Evolutionary conservation across 1,140 invertebrate genomes (phyloP).

Genomic region (Tyrophagus putrescentiae): DNA sequence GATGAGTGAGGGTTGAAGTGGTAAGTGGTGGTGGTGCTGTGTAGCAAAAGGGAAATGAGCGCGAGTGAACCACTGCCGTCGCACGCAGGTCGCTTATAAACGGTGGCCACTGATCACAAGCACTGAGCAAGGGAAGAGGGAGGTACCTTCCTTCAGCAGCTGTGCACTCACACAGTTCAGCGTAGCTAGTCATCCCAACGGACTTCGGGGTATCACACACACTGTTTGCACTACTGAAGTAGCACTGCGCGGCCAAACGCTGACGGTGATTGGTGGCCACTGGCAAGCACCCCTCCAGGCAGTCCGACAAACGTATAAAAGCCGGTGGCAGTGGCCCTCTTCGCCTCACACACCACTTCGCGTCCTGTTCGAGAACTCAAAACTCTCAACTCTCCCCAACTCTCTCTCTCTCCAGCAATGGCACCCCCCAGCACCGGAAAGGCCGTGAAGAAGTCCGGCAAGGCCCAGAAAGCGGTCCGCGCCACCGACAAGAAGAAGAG

Average conservation of each 20-base stretch:
- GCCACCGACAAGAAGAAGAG: constrained; percentile 33
- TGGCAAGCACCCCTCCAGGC: too few species aligned
- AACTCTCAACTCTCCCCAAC: background rate
- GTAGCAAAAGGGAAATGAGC: background rate
- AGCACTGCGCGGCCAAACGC: too few species aligned
- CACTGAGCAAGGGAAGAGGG: too few species aligned
- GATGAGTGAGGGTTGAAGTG: background rate
- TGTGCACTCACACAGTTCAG: too few species aligned
- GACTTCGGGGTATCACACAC: too few species aligned
- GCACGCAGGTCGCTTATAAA: background rate
- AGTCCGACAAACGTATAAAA: too few species aligned
- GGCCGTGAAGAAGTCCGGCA: constrained; percentile 36
- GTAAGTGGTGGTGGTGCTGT: background rate
- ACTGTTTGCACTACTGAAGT: too few species aligned
- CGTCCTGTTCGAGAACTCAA: background rate
- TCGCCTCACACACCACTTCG: too few species aligned
- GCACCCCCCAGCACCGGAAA: constrained; percentile 36
- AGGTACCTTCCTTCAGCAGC: background rate
- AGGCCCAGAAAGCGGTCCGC: constrained; percentile 35
- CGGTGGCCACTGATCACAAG: too few species aligned
- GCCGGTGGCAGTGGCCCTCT: too few species aligned
- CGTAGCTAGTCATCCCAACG: too few species aligned
- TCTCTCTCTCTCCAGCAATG: constrained; percentile 26
- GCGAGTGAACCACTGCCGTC: background rate
- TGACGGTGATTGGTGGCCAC: too few species aligned